A percentile compares a stretch with the other conserved stretches of the same genome.
phyloP scores from a whole-genome alignment of 2,113 vertebrate genomes.

The Chauna torquata region DNA sequence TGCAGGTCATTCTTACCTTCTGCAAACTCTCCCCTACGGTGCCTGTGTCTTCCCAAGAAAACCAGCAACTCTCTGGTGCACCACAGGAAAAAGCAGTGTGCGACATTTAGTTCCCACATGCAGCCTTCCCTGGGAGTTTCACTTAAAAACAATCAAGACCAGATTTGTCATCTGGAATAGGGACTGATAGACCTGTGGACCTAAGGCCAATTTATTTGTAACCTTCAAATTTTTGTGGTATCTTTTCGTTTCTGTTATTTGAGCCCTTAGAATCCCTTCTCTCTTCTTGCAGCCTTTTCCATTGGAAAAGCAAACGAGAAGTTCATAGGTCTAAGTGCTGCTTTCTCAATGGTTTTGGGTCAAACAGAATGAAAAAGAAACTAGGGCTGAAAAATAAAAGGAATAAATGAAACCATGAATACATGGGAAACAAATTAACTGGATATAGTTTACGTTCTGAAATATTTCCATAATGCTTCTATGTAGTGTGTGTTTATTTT shows the following conservation, averaged over 20 bases:
- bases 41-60: not conserved
- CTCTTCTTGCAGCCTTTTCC: not conserved
- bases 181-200: not conserved
- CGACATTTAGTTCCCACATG: not conserved
- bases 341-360: slow-evolving; percentile 36
- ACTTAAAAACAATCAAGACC: not conserved
- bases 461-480: slow-evolving; percentile 62
- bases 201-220: not conserved
- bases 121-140: not conserved
- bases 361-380: slow-evolving; percentile 52
- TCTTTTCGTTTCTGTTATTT: not conserved
- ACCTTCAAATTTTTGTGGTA: not conserved
- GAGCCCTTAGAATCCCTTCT: not conserved
- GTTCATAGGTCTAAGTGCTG: slow-evolving; percentile 42
- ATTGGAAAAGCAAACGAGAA: slow-evolving; percentile 2
- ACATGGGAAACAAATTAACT: slow-evolving; percentile 66
- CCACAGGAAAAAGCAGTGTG: not conserved
- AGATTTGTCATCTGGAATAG: not conserved
- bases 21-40: not conserved
- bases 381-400: slow-evolving; percentile 36
- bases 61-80: not conserved
- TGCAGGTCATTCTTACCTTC: not conserved
- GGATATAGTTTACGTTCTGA: slow-evolving; percentile 56
- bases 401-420: slow-evolving; percentile 56
- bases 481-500: slow-evolving; percentile 84